A percentile compares a stretch with the other conserved stretches of the same genome.
Conservation (phyloP, 2,113 vertebrate genomes). For the Vidua chalybeata region DNA sequence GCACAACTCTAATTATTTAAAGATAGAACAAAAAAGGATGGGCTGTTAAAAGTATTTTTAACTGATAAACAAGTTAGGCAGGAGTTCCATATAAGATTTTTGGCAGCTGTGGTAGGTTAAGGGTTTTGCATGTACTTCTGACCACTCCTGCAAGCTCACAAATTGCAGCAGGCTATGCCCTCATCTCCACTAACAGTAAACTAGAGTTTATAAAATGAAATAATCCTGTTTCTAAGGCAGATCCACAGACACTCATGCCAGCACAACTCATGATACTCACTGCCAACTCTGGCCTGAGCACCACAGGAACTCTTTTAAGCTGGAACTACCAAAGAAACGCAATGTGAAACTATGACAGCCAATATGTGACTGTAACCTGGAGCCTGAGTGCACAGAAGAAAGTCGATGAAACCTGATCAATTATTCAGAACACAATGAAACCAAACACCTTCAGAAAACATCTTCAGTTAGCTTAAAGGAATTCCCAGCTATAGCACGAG, state of each 20-base stretch:
- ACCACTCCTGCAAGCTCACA: neutral
- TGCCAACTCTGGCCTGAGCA: neutral
- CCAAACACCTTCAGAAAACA: slow-evolving; percentile 24
- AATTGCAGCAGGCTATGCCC: neutral
- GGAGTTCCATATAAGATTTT: neutral
- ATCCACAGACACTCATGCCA: neutral
- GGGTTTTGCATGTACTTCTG: neutral
- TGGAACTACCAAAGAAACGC: neutral
- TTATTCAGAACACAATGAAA: slow-evolving; percentile 55
- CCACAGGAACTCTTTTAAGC: neutral
- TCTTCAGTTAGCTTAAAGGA: neutral
- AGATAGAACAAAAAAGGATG: neutral
- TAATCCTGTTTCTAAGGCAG: neutral
- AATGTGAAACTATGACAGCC: neutral
- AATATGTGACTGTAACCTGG: neutral
- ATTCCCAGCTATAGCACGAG: neutral
- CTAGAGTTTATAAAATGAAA: neutral
- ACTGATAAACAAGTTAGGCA: neutral
- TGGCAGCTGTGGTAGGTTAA: neutral
- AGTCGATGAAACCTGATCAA: neutral
- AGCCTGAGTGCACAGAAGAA: neutral
- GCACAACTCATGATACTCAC: neutral
- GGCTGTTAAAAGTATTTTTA: neutral
- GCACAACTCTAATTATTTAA: neutral
- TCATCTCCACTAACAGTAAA: neutral